Base-by-base conservation (phyloP, 2,797 vertebrate genomes). In the Tapirus indicus region DNA sequence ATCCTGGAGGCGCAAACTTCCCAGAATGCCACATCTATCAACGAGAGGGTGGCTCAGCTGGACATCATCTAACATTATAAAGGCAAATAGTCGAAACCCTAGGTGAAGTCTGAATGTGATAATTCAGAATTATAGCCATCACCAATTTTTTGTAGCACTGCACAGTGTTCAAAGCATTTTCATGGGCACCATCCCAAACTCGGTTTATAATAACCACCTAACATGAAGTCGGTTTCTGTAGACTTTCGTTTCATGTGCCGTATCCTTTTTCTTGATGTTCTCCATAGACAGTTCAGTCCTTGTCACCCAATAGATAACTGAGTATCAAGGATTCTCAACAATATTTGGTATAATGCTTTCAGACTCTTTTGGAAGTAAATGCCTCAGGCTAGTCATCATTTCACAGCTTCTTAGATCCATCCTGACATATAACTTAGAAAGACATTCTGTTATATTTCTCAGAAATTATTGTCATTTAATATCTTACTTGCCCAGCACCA, bases 321-420 rank as follows among this genome's bases (percentile, higher is more conserved):
- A 20, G 32, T 88, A 95, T 91, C 84, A 96, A 94, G n/a, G 35
- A 94, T 92, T 94, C 88, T 91, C 85, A 64, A 88, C 38, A 95
- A 83, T 95, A 93, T 89, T 71, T 86, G 38, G 29, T 68, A 69
- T 93, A 91, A 97, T 94, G 83, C 56, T 96, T 93, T 93, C 64
- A 84, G 78, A 94, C 84, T 52, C 41, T 88, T 96, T 96, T 72
- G 14, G 93, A 96, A 96, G 93, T 68, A 93, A 96, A 94, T 84
- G 95, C 93, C 95, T 98, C 52, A 27, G 93, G 97, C 79, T 97
- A 96, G 74, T 97, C 93, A 97, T 96, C 86, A 95, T 96, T 97
- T 97, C 83, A 89, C 56, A 97, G 83, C 77, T 97, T 94, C 82
- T 95, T 74, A 92, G 86, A 96, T 97, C 29, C 72, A 94, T 72